Conservation (phyloP, 2,888 invertebrate genomes). For the Zygogramma bicolorata region DNA sequence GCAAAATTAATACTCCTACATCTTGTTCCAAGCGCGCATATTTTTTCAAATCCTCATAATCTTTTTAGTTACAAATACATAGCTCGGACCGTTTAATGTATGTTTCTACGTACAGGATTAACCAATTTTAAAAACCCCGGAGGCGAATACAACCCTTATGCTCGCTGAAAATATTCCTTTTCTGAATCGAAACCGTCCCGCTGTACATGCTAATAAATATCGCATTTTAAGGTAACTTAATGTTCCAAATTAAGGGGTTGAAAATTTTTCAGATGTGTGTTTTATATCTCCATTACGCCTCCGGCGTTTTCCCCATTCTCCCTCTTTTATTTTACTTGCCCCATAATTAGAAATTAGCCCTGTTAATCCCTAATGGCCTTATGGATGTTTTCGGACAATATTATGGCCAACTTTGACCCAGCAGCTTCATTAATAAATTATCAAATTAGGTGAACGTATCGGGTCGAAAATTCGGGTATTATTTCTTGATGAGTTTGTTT, state of each 20-base stretch:
- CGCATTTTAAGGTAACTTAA: constrained; percentile 65
- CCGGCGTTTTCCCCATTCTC: constrained; percentile 39
- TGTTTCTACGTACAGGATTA: constrained; percentile 62
- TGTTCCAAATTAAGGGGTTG: constrained; percentile 63
- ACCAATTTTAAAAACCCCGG: constrained; percentile 59
- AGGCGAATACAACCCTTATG: constrained; percentile 57
- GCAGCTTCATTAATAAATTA: constrained; percentile 57
- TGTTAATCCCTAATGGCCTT: constrained; percentile 60
- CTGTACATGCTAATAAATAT: constrained; percentile 59
- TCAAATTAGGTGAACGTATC: constrained; percentile 45
- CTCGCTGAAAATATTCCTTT: constrained; percentile 55
- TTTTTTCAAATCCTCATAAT: constrained; percentile 62
- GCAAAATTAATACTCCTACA: constrained; percentile 45
- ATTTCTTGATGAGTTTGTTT: constrained; percentile 47
- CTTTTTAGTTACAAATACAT: constrained; percentile 64
- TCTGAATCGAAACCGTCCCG: constrained; percentile 49
- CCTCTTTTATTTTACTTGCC: constrained; percentile 61
- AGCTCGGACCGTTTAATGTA: constrained; percentile 59
- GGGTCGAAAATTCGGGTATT: constrained; percentile 39
- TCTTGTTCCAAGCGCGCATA: constrained; percentile 50
- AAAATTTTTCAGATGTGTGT: constrained; percentile 61
- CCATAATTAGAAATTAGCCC: constrained; percentile 60
- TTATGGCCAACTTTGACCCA: constrained; percentile 54
- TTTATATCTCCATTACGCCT: constrained; percentile 50
- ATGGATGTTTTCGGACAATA: constrained; percentile 58